Base-by-base conservation (phyloP, 2,113 vertebrate species). In the Lota lota region DNA sequence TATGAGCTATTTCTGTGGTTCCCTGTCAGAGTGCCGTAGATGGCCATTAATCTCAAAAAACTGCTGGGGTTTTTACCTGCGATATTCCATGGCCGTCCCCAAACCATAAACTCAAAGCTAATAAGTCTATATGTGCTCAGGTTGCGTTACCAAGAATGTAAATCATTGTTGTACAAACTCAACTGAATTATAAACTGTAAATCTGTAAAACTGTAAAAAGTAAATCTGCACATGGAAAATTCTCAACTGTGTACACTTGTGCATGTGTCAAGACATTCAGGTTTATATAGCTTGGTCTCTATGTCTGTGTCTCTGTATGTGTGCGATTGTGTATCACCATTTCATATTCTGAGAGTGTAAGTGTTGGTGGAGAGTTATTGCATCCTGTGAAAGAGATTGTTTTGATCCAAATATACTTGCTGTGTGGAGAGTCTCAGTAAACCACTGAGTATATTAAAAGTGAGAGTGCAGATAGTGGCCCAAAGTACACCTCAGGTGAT, bases 31-130 rank as follows among this genome's bases (percentile, higher is more conserved):
- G 59, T 47, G 21, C 64, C 62, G 3, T 53, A 33, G 50, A 64
- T 66, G 64, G 68, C 51, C 74, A 80, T 54, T 64, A 61, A 70
- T 51, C 61, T 64, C 61, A 61, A 64, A 73, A 70, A 80, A 73
- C 50, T 64, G 64, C 10, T 47, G 15, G 58, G 20, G 47, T 56
- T 66, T 67, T 18, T n/a, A 6, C 56, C 51, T 53, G 47, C 2
- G 11, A 69, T 21, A 63, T 53, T 59, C 60, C 54, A 64, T 78
- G 61, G 28, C 59, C 22, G 15, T 56, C 18, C 53, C 53, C 5
- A 40, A 66, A 5, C 40, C 40, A 14, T 12, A 2, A 16, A n/a
- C 6, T 60, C 5, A 16, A 21, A 10, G n/a, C 57, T 20, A 22
- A 19, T 21, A 21, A 19, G n/a, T 19, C n/a, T 22, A 47, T 47